Percentiles rank a stretch among this genome's conserved stretches.
Conservation (phyloP, 2,113 vertebrate species). For the Equus quagga region DNA sequence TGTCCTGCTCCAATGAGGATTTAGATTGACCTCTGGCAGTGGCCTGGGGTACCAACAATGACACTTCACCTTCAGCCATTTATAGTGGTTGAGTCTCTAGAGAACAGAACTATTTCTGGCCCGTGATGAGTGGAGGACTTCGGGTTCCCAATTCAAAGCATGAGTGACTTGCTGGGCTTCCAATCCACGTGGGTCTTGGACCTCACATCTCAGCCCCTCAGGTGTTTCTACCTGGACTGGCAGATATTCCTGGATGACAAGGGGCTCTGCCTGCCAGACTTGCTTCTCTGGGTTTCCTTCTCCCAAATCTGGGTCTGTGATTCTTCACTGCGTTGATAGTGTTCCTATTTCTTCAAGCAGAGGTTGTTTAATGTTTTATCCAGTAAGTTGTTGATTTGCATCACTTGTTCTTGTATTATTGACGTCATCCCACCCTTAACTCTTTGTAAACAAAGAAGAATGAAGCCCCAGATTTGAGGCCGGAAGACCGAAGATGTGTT, state of each 20-base stretch:
- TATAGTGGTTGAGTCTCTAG: not conserved
- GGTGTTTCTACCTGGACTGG: not conserved
- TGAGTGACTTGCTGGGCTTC: not conserved
- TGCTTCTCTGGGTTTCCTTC: not conserved
- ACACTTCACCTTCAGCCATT: not conserved
- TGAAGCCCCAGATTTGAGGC: not conserved
- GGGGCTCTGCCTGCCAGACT: not conserved
- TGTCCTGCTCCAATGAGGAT: not conserved
- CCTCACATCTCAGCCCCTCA: not conserved
- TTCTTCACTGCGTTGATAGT: not conserved
- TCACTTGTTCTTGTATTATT: not conserved
- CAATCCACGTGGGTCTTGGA: not conserved
- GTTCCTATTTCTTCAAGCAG: not conserved
- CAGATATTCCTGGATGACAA: not conserved
- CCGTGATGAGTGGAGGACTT: not conserved
- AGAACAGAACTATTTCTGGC: not conserved
- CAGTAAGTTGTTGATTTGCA: not conserved
- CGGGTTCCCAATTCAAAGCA: not conserved
- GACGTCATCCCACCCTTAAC: not conserved
- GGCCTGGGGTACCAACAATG: not conserved
- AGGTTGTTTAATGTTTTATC: not conserved
- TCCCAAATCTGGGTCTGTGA: not conserved
- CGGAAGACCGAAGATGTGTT: not conserved
- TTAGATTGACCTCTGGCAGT: not conserved
- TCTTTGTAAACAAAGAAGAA: not conserved